phyloP scores from a whole-genome alignment of 1,140 invertebrate species.

The Drosophila lacteicornis region DNA sequence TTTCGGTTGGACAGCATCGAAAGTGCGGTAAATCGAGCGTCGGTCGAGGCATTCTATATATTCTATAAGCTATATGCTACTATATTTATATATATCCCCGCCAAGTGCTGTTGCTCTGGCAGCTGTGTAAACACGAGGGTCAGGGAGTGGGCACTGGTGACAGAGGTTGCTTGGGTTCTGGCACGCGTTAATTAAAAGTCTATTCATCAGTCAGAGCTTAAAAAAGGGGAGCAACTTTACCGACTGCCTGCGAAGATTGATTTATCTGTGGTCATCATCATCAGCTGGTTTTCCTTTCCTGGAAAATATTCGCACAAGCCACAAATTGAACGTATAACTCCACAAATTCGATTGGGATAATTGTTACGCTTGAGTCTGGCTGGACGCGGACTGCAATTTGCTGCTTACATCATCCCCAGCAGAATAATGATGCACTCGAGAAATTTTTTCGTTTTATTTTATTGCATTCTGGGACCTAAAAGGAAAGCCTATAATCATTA shows the following conservation, averaged over 20 bases:
- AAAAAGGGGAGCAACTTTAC: constrained; percentile 27
- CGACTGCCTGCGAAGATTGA: constrained; percentile 25
- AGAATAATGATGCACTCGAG: constrained; percentile 10
- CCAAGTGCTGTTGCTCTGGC: constrained; percentile 35
- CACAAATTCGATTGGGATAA: constrained; percentile 9
- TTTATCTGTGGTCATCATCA: constrained; percentile 20
- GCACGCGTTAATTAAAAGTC: constrained; percentile 53
- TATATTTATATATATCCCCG: constrained; percentile 29
- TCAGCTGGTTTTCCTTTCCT: background rate
- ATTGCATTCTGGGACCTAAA: background rate
- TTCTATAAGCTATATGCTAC: background rate
- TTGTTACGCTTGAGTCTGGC: constrained; percentile 16
- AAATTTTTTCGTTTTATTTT: background rate
- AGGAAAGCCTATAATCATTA: background rate
- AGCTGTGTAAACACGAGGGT: constrained; percentile 42
- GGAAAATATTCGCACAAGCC: constrained; percentile 6
- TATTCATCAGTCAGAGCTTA: constrained; percentile 38
- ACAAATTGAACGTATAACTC: constrained; percentile 16
- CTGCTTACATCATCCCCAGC: constrained; percentile 17
- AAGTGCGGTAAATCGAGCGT: constrained; percentile 40
- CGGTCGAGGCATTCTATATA: constrained; percentile 1
- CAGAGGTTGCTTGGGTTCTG: constrained; percentile 26
- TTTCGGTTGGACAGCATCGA: constrained; percentile 33
- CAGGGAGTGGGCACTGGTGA: constrained; percentile 11
- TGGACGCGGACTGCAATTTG: constrained; percentile 16